Conservation (phyloP, 2,113 vertebrate species). For the Salvator merianae region DNA sequence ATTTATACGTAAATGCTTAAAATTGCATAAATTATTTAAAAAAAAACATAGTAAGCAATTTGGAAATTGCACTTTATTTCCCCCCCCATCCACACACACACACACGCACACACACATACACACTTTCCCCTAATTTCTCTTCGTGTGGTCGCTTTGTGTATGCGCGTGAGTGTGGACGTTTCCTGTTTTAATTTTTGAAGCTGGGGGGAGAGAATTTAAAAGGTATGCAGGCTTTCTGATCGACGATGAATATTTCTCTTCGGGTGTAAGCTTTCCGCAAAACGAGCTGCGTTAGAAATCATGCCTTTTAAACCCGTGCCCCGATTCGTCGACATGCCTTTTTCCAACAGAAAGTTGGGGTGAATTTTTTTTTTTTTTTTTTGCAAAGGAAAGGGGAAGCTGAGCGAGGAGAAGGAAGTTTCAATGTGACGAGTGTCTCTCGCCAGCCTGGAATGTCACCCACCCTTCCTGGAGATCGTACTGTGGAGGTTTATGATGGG, state of each 20-base stretch:
- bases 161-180: background rate
- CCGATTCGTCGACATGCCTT: no score
- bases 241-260: no score
- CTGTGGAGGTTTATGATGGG: slow-evolving; percentile 99
- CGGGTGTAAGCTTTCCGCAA: no score
- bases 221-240: no score
- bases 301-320: no score
- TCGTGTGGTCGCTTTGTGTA: background rate
- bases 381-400: background rate
- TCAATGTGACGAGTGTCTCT: slow-evolving; percentile 94
- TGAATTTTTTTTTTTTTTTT: background rate
- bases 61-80: slow-evolving; percentile 71
- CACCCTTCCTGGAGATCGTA: slow-evolving; percentile 98
- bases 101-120: no score
- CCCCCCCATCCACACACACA: background rate
- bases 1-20: slow-evolving; percentile 99
- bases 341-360: slow-evolving; percentile 1
- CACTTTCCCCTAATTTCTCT: slow-evolving; percentile 38
- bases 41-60: slow-evolving; percentile 98
- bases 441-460: slow-evolving; percentile 98
- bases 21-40: slow-evolving; percentile 99
- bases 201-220: no score
- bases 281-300: no score
- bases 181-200: background rate
- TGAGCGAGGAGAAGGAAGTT: slow-evolving; percentile 62